Conservation (phyloP, 2,113 vertebrate species). For the Thalassarche chlororhynchos region DNA sequence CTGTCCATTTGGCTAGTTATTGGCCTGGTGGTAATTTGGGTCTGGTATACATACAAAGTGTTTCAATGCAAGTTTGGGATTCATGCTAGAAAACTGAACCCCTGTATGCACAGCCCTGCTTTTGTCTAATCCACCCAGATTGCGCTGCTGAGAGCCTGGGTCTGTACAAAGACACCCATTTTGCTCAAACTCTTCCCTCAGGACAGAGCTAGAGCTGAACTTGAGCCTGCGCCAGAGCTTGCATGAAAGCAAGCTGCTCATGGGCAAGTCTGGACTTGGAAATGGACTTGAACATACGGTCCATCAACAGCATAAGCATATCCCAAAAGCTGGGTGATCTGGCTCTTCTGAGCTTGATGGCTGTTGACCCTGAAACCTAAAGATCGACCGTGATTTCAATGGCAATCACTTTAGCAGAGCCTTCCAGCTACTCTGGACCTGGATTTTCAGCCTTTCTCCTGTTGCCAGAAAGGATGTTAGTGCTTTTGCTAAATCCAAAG, state of each 20-base stretch:
- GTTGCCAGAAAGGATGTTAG: neutral
- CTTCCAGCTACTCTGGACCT: neutral
- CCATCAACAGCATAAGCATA: neutral
- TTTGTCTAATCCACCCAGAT: neutral
- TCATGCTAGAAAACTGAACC: neutral
- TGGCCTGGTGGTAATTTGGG: neutral
- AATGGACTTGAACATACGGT: neutral
- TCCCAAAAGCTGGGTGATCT: neutral
- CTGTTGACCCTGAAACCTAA: neutral
- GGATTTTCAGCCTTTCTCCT: neutral
- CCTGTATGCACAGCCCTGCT: neutral
- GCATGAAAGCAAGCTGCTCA: neutral
- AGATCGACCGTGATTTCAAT: neutral
- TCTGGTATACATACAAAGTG: neutral
- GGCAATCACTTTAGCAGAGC: neutral
- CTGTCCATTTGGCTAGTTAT: neutral
- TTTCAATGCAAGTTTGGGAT: neutral
- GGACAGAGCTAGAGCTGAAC: neutral
- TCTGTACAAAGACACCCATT: neutral
- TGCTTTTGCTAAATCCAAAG: neutral
- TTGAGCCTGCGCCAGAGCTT: neutral
- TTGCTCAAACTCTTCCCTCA: neutral
- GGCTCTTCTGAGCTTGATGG: neutral
- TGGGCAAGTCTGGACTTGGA: neutral
- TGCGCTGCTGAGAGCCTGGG: neutral